Base-by-base conservation (phyloP, 2,888 invertebrate genomes). In the Poecilobothrus nobilitatus region DNA sequence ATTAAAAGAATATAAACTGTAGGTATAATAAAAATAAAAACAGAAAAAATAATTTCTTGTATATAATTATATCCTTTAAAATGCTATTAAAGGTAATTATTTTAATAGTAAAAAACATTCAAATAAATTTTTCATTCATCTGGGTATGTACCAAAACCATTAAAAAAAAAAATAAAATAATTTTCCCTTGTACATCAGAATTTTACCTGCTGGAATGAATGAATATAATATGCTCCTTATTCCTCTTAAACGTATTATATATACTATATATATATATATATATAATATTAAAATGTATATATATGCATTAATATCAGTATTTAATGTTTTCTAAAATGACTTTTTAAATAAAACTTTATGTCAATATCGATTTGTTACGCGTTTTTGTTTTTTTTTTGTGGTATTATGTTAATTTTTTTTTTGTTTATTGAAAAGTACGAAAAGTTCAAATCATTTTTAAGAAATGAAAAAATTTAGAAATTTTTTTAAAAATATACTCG, bases 101-200 rank as follows among this genome's bases (percentile, higher is more conserved):
- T 18, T n/a, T 53, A 53, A 53, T 53, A 53, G 53, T 53, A 53
- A 53, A 53, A 53, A 53, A 53, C 15, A 53, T 53, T 53, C 53
- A 53, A 53, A 53, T 18, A 53, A 44, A 53, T 53, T 53, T 53
- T 53, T 53, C 53, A 53, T 53, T 53, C 53, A 53, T 53, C 53
- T 41, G 41, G 41, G 41, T 41, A 27, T 27, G 27, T 27, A 53
- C 53, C 15, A n/a, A 53, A 53, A 53, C 18, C n/a, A 53, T 53
- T 53, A 37, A 37, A 37, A 37, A 37, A 27, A 27, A 41, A n/a
- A 5, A 41, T 15, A 41, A 6, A 6, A 41, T 41, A 41, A 41
- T 15, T 41, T 41, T 41, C 41, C 15, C 41, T 15, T 27, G 37
- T 12, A 18, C 9, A 53, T 12, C 2, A 53, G 18, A 53, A 1